A percentile compares a stretch with the other conserved stretches of the same genome.
Evolutionary conservation across 2,113 vertebrate species (phyloP).

Genomic region (Thinocorus orbignyianus): DNA sequence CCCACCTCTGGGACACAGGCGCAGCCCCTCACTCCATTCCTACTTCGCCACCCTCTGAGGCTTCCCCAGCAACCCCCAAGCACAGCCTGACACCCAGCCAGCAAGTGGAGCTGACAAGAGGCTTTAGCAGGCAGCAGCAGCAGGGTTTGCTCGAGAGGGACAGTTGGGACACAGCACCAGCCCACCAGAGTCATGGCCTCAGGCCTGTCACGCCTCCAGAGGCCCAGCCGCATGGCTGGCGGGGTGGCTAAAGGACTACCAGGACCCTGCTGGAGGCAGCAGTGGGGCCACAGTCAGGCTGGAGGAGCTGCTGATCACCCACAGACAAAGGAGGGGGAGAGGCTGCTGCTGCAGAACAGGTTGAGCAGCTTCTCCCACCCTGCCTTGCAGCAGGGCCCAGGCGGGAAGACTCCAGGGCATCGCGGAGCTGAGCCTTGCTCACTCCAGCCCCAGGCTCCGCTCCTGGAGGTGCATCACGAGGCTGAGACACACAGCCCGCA

Average conservation of each 20-base stretch:
- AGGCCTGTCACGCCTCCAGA: rapidly evolving
- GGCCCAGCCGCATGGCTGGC: rapidly evolving
- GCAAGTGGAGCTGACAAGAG: neutral
- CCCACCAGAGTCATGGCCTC: rapidly evolving
- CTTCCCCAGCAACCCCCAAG: neutral
- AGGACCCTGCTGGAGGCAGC: neutral
- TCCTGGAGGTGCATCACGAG: rapidly evolving
- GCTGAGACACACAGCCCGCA: rapidly evolving
- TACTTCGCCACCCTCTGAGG: neutral
- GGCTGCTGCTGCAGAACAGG: slow-evolving; percentile 6
- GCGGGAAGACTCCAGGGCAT: neutral
- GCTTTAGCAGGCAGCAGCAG: neutral
- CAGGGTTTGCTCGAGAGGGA: rapidly evolving
- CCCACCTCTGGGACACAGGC: neutral
- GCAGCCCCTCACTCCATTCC: rapidly evolving
- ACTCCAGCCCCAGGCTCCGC: neutral
- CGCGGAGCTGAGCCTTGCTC: neutral
- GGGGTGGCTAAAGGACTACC: neutral
- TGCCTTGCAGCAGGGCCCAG: neutral
- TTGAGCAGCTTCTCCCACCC: neutral
- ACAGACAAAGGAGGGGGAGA: neutral
- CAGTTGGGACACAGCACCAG: too few species aligned
- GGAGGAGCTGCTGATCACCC: neutral
- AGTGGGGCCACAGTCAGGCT: neutral
- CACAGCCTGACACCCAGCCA: neutral